Conservation (phyloP, 2,113 vertebrate genomes). For the Ammodytes dubius region DNA sequence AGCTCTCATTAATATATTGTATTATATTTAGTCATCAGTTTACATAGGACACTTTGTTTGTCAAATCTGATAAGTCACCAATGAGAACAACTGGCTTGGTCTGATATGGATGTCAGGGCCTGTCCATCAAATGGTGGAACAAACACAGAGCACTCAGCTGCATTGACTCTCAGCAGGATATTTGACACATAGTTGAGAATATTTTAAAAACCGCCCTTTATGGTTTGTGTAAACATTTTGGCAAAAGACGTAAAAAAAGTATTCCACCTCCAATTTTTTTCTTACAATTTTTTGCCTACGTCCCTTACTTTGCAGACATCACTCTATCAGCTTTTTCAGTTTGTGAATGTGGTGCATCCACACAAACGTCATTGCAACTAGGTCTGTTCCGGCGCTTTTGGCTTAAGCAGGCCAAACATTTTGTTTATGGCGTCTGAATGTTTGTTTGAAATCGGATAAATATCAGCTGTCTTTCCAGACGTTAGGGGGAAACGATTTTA, state of each 20-base stretch:
- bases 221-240: constrained; percentile 3
- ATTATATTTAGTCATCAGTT: background rate
- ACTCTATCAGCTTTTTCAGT: constrained; percentile 21
- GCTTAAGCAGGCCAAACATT: constrained; percentile 40
- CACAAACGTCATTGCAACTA: background rate
- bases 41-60: background rate
- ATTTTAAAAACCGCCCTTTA: constrained; percentile 6
- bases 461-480: constrained; percentile 40
- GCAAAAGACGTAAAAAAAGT: background rate
- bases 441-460: constrained; percentile 75
- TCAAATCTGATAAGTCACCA: background rate
- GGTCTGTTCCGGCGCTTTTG: background rate
- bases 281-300: background rate
- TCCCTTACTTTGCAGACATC: constrained; percentile 10
- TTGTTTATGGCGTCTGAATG: constrained; percentile 54
- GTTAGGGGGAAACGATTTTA: constrained; percentile 28
- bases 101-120: background rate
- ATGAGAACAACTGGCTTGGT: background rate
- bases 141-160: constrained; percentile 14
- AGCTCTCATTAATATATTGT: background rate
- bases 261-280: too few species aligned
- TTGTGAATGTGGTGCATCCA: constrained; percentile 3
- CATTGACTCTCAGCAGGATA: background rate
- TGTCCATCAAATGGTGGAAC: background rate
- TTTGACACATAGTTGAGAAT: background rate